Base-by-base conservation (phyloP, 2,888 invertebrate genomes). In the Sarcophaga carnaria region DNA sequence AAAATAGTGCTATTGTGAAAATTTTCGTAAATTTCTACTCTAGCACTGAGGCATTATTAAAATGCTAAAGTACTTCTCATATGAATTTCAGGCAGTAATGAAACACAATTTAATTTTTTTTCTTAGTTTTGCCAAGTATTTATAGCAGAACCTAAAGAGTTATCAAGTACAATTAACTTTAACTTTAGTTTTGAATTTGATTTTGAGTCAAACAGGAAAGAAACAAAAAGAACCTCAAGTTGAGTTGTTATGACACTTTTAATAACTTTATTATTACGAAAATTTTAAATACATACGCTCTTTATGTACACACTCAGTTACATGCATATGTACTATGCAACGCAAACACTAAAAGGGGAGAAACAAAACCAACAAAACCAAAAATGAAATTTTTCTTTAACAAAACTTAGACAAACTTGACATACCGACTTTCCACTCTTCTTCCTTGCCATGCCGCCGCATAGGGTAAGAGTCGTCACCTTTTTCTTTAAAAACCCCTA, bases 191-290 rank as follows among this genome's bases (percentile, higher is more conserved):
- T 69, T 25, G 37, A 71, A 71, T 67, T 87, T 87, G 62, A 79
- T 72, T 81, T 75, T 60, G n/a, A 84, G 71, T 72, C 75, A 84
- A 79, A 67, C 64, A 66, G 37, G 4, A 17, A 17, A 81, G 59
- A 71, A 81, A 67, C 70, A 80, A 69, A 80, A 80, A 69, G 74
- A 85, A 87, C 84, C 86, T 85, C 84, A 88, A 88, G 85, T 88
- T 90, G 90, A 91, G 92, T 92, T 92, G 92, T 91, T 92, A 92
- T 92, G 92, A 92, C 92, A 92, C 91, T 92, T 92, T 92, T 91
- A 92, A 92, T 92, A 92, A 92, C 91, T 92, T 92, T 92, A 91
- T 92, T 92, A 92, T 92, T 92, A 90, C 91, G 91, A 37, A 84
- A 62, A 79, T 76, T 91, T 91, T 90, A 90, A 89, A 90, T 89